These are phyloP conservation scores for Gobiocypris rarus DNA, from an alignment of 2,113 vertebrate genomes.

Conservation along the genomic window DNA sequence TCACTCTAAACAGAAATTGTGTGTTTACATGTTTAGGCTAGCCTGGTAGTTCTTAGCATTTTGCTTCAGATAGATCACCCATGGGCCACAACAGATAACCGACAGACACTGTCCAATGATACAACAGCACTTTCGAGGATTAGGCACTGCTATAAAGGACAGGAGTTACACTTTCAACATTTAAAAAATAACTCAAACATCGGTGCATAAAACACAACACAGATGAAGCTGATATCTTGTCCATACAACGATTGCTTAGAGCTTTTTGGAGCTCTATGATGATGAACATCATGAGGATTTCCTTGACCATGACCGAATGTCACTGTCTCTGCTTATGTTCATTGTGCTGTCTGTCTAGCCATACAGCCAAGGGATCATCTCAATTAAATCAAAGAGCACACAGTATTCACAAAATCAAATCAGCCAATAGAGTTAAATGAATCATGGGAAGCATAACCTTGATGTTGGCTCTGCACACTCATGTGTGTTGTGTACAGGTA, in stretches of 20 bases:
- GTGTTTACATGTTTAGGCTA: not conserved
- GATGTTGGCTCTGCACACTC: not conserved
- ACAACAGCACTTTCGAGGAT: not conserved
- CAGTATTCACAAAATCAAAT: conserved; percentile 28
- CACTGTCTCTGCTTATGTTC: not conserved
- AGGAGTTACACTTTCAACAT: not conserved
- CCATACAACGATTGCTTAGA: not conserved
- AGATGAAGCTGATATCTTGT: conserved; percentile 1
- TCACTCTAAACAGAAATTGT: not conserved
- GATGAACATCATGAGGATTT: not conserved
- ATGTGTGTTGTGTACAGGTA: not conserved
- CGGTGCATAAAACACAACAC: not conserved
- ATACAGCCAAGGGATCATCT: conserved; percentile 11
- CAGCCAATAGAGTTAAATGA: conserved; percentile 1
- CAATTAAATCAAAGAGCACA: not conserved
- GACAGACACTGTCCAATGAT: not conserved
- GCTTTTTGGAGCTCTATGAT: not conserved
- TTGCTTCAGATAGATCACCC: not conserved
- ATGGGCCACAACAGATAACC: not conserved
- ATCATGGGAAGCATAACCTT: not conserved
- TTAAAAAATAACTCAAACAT: not conserved
- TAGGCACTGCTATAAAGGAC: not conserved
- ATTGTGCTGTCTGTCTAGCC: not conserved
- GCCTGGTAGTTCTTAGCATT: not conserved
- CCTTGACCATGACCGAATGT: not conserved